phyloP scores from a whole-genome alignment of 2,797 vertebrate genomes.

The Syndactyla subalaris region DNA sequence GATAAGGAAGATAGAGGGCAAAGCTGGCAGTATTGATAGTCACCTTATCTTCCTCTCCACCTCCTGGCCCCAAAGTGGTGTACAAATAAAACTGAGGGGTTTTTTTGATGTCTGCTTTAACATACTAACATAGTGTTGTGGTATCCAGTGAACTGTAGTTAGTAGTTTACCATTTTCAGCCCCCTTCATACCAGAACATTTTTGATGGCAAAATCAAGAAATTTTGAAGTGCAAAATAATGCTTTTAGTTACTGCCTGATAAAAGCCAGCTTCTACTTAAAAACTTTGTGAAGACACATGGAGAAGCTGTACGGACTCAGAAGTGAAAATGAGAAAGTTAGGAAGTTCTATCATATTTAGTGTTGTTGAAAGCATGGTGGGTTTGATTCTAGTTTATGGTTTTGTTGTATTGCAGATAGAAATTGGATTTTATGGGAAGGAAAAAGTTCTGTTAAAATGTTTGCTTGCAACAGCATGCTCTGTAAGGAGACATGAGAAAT shows the following conservation, averaged over 20 bases:
- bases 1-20: not conserved
- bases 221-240: not conserved
- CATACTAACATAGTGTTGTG: not conserved
- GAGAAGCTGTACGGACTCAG: not conserved
- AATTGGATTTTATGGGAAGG: not conserved
- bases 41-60: not conserved
- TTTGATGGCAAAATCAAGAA: not conserved
- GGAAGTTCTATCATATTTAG: not conserved
- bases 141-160: not conserved
- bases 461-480: not conserved
- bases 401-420: not conserved
- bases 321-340: not conserved
- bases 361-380: not conserved
- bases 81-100: not conserved
- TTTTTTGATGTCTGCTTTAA: not conserved
- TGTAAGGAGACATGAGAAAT: not conserved
- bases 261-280: not conserved
- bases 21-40: not conserved
- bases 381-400: not conserved
- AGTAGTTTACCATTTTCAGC: not conserved
- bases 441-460: not conserved
- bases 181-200: not conserved
- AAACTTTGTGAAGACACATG: not conserved
- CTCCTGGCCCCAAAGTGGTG: not conserved
- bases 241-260: not conserved